Evolutionary conservation across 2,113 vertebrate genomes (phyloP), one percentile per base, ranked within the genome.

Genomic region (Pteruthius melanotis): DNA sequence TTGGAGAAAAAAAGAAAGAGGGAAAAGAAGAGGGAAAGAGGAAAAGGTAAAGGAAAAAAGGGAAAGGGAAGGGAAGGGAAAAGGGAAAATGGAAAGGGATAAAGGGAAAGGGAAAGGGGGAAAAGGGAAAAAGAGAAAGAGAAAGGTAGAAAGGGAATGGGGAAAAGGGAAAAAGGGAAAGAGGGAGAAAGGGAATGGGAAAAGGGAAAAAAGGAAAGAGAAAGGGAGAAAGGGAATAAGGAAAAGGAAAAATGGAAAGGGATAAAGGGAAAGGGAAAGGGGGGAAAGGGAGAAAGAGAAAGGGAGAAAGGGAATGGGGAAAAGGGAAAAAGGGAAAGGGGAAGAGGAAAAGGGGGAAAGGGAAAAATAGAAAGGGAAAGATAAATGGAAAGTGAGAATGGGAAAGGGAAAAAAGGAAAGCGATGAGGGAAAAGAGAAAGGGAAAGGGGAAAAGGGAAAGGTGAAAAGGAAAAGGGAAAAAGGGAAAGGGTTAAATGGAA

Each of bases 331-430:
- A 4, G 7, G 3, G 3, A 10, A 6, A 9, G 6, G 3, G 3
- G 6, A 7, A 12, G 9, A 13, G 2, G 5, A 17, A 13, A 6
- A 3, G 13, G 2, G 10, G 9, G 3, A 44, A 26, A 4, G 0
- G 4, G 6, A 15, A 14, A 21, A 4, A 12, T 8, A 17, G 3
- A 30, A 14, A 17, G 8, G 7, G 3, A 15, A 2, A 42, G 40
- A 11, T 42, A 42, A 42, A 42, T 11, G 40, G 40, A 42, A 42
- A 42, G 40, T 11, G 40, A 42, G 40, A 42, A 42, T 11, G 9
- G 3, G 6, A 27, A 10, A 20, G 7, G 6, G 9, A 10, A 5
- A 42, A 26, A 11, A 14, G 6, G 9, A 44, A 44, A 44, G 42
- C 15, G 42, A 44, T 17, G 16, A 1, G 9, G 2, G 6, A 23